Evolutionary conservation across 2,797 vertebrate genomes (phyloP).

Genomic region (Monodelphis domestica): DNA sequence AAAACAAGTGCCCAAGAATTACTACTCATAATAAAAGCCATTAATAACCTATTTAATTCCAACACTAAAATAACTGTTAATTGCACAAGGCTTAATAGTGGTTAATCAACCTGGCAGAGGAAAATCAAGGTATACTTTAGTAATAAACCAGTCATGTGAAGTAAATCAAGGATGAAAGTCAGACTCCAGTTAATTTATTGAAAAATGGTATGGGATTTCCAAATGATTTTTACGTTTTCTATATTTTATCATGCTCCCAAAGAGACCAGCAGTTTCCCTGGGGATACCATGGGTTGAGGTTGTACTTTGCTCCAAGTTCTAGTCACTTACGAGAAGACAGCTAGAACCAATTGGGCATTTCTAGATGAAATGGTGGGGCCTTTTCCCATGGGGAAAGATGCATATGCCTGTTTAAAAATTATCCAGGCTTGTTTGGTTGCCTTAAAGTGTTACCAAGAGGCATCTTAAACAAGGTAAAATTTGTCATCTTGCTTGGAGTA

Average conservation of each 20-base stretch:
- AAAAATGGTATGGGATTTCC: conserved; percentile 43
- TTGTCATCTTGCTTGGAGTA: conserved; percentile 83
- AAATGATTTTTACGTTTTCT: conserved; percentile 40
- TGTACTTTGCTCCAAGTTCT: conserved; percentile 2
- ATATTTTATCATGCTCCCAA: conserved; percentile 57
- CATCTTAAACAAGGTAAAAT: conserved; percentile 83
- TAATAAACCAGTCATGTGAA: conserved; percentile 57
- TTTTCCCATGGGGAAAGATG: conserved; percentile 72
- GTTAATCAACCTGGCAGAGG: conserved; percentile 41
- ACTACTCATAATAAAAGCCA: conserved; percentile 39
- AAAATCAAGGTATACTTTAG: conserved; percentile 51
- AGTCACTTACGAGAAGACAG: background rate
- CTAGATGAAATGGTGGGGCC: conserved; percentile 64
- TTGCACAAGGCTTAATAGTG: conserved; percentile 37
- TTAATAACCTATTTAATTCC: conserved; percentile 61
- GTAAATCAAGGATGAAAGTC: conserved; percentile 57
- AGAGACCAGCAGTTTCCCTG: conserved; percentile 26
- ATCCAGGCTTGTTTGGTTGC: conserved; percentile 67
- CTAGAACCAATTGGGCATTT: conserved; percentile 25
- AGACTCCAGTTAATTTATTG: conserved; percentile 50
- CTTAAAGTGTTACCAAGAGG: conserved; percentile 80
- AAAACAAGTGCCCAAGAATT: conserved; percentile 53
- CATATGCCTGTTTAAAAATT: conserved; percentile 60
- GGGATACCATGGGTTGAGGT: conserved; percentile 19
- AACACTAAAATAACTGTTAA: conserved; percentile 61